Evolutionary conservation across 2,797 vertebrate genomes (phyloP).

Genomic region (Dermochelys coriacea): DNA sequence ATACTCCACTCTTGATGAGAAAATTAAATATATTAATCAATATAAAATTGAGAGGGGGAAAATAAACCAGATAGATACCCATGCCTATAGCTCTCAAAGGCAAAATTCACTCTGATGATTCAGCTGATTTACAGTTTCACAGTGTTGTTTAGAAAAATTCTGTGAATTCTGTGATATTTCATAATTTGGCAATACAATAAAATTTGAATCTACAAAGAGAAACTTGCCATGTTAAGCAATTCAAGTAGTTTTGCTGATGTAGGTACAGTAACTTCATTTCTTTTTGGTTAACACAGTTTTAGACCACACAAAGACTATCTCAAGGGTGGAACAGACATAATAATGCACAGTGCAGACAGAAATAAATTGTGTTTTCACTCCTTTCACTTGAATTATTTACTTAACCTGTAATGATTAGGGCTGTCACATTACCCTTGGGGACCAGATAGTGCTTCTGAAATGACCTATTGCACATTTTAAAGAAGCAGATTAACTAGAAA

Average conservation of each 20-base stretch:
- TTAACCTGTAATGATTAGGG: slow-evolving; percentile 10
- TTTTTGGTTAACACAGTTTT: background rate
- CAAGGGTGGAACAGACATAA: background rate
- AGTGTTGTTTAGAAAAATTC: background rate
- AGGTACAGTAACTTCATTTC: background rate
- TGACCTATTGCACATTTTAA: slow-evolving; percentile 22
- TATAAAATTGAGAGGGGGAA: background rate
- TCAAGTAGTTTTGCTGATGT: background rate
- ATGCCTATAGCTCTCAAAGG: background rate
- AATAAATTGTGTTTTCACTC: slow-evolving; percentile 19
- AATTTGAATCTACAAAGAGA: background rate
- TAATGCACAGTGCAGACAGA: background rate
- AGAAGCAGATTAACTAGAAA: slow-evolving; percentile 30
- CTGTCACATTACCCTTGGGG: slow-evolving; percentile 14
- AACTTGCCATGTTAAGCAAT: background rate
- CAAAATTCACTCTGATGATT: background rate
- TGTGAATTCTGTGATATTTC: background rate
- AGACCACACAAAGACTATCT: slow-evolving; percentile 10
- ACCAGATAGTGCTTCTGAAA: background rate
- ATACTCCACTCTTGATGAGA: background rate
- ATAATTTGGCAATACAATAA: background rate
- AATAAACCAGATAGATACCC: background rate
- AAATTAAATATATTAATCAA: background rate
- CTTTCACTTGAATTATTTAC: slow-evolving; percentile 35
- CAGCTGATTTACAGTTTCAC: fast-evolving